phyloP scores from a whole-genome alignment of 1,140 invertebrate genomes.

The Paralvinella palmiformis region DNA sequence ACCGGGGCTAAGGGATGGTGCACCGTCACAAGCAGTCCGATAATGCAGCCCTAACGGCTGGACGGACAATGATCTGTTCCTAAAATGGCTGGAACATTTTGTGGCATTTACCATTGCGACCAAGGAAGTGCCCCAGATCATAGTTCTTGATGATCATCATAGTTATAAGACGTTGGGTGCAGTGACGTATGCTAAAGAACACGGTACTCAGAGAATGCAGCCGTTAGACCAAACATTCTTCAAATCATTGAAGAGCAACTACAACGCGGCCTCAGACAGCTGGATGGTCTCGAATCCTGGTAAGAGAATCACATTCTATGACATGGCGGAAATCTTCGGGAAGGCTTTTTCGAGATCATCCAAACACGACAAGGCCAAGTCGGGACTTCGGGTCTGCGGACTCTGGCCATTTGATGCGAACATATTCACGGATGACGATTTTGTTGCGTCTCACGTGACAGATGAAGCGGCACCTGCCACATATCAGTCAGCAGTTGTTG shows the following conservation, averaged over 20 bases:
- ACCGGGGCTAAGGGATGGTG: too few relatives aligned
- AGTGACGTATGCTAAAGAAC: neutral
- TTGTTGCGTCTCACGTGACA: too few relatives aligned
- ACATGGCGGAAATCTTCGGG: slow-evolving; percentile 27
- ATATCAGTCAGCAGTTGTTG: too few relatives aligned
- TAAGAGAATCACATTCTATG: slow-evolving; percentile 30
- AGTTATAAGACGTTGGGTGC: neutral
- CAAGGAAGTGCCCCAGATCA: neutral
- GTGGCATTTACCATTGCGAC: neutral
- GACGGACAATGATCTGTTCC: neutral
- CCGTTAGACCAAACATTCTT: too few relatives aligned
- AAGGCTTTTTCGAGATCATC: slow-evolving; percentile 12
- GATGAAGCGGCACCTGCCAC: too few relatives aligned
- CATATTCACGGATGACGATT: too few relatives aligned
- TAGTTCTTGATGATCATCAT: neutral
- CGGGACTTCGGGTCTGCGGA: neutral
- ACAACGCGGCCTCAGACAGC: too few relatives aligned
- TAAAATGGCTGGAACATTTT: neutral
- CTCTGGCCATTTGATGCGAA: neutral
- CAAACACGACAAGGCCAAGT: neutral
- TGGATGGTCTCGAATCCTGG: slow-evolving; percentile 32
- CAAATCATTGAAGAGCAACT: too few relatives aligned
- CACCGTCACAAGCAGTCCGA: too few relatives aligned
- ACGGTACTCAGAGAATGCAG: too few relatives aligned
- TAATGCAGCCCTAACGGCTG: neutral